These are phyloP conservation scores for Gopherus evgoodei DNA, from an alignment of 2,113 vertebrate species.

Conservation along the genomic window DNA sequence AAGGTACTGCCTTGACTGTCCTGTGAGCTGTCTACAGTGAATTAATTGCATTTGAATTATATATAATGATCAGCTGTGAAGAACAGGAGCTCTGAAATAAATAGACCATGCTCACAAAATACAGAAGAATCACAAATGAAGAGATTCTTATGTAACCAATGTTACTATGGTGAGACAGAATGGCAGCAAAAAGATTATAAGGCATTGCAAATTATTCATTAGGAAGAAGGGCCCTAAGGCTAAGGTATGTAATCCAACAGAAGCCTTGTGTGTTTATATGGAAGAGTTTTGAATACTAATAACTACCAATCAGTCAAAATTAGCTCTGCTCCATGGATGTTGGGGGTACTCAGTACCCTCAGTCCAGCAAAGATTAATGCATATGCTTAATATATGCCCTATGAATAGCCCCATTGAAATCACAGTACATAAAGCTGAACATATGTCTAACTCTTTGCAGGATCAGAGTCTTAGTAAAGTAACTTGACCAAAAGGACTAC, in stretches of 20 bases:
- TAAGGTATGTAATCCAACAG: not conserved
- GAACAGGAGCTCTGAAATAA: conserved; percentile 6
- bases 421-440: not conserved
- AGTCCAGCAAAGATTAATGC: not conserved
- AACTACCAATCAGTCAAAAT: conserved; percentile 16
- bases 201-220: not conserved
- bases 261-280: not conserved
- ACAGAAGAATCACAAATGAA: not conserved
- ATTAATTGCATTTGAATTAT: conserved; percentile 11
- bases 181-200: not conserved
- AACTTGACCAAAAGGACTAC: not conserved
- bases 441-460: not conserved
- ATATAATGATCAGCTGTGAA: not conserved
- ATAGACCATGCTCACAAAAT: conserved; percentile 4
- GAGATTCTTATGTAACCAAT: not conserved
- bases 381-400: not conserved
- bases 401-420: not conserved
- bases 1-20: not conserved
- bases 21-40: not conserved
- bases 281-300: not conserved
- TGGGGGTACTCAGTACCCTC: not conserved
- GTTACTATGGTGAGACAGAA: conserved; percentile 2
- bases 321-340: not conserved
- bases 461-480: not conserved
- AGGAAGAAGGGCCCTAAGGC: not conserved